Base-by-base conservation (phyloP, 2,797 vertebrate species). In the Phataginus tricuspis region DNA sequence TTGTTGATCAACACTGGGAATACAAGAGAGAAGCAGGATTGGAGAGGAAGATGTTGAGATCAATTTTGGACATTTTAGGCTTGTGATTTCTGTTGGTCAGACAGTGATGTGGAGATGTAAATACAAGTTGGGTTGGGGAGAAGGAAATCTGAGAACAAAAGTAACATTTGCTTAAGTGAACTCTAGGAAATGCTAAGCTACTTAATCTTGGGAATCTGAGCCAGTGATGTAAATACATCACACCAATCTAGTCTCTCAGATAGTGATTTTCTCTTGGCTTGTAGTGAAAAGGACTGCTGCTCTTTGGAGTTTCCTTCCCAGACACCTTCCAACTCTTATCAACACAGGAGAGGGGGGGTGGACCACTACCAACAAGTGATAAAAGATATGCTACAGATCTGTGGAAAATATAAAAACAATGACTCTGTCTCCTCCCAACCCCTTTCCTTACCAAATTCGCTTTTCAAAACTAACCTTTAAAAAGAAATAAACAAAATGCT, bases 121-220 rank as follows among this genome's bases (percentile, higher is more conserved):
- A 95, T 57, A 84, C n/a, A 39, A 63, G 34, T 72, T 74, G 55
- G 75, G 51, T 80, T 85, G 61, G 45, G 71, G 31, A 90, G 84
- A 96, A 91, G 82, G 69, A 95, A 96, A 89, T 49, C 51, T 94
- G 74, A 94, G 51, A 93, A 95, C 27, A 85, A 92, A 96, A 90
- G 59, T 61, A 90, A 69, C 77, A 79, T 90, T 95, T 87, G 63
- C 10, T 82, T 95, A 84, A 74, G 42, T 27, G 51, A 95, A 95
- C 53, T 93, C 71, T 91, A 87, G 51, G 86, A 96, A 94, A 77
- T 83, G 64, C 77, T 92, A 92, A 84, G 31, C n/a, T 93, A 91
- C 88, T 95, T 95, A 86, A 80, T 94, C 27, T 96, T 34, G 63
- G 64, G n/a, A 95, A 94, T 66, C 94, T 74, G 49, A 90, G 42